Base-by-base conservation (phyloP, 2,888 invertebrate species). In the Orthosia cruda region DNA sequence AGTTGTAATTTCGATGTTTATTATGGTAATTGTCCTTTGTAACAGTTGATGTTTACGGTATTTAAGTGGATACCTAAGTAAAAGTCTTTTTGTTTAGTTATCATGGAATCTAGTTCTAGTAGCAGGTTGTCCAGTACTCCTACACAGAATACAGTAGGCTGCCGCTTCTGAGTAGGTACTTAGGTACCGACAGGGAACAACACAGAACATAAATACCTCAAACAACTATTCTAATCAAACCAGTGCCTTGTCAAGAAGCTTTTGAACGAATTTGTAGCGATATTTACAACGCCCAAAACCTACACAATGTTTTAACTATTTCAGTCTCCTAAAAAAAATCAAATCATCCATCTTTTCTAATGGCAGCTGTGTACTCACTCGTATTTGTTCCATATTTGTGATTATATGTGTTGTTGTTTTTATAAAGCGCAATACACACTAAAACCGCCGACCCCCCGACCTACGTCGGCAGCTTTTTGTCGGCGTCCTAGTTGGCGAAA, bases 111-210 rank as follows among this genome's bases (percentile, higher is more conserved):
- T 13, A 23, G 32, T 40, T 15, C 23, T 12, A 45, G 11, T 7
- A 45, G 54, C 23, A 57, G 45, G 18, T 32, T 23, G 54, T 23
- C 15, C 7, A 55, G 12, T 45, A 74, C 20, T 73, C 63, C 65
- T 57, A 64, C 77, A 20, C 55, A 57, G 16, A 49, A 65, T 59
- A 15, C 45, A 45, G 16, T 23, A 40, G 57, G 45, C 50, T 57
- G 12, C 18, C 50, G 57, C 77, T 77, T 52, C 18, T 58, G 23
- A 32, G 15, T 18, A 45, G 11, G 12, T 32, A 26, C 7, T 40
- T 40, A 40, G 7, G 40, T 32, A 57, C 3, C 20, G 40, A 50
- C 45, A 74, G 20, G 3, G 11, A 23, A n/a, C 47, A 40, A 23
- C 2, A 16, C 13, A 49, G 40, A 40, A 55, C 18, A 50, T 57